Base-by-base conservation (phyloP, 2,113 vertebrate genomes). In the Actenoides lindsayi region DNA sequence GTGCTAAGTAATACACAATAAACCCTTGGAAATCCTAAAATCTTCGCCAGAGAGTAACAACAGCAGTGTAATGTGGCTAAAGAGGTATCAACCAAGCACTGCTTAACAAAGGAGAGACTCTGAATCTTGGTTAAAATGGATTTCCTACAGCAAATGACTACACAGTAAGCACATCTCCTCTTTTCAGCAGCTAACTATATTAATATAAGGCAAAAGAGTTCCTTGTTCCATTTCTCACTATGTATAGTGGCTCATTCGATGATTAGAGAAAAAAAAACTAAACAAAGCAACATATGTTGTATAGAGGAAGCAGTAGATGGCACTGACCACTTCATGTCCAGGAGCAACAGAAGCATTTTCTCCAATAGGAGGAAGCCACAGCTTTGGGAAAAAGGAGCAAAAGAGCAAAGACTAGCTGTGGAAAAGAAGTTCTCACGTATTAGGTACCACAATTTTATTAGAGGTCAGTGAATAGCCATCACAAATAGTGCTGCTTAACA, bases 11-110 rank as follows among this genome's bases (percentile, higher is more conserved):
- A 6, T 3, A 33, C 6, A 18, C 5, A 73, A 69, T 24, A 90
- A 85, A 89, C 30, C 18, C 53, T 30, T 68, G 54, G 35, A 96
- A 92, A 73, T 62, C 14, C 76, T 62, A 76, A 69, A 51, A 53
- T 5, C 42, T 76, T 31, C 51, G 62, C 35, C 27, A 65, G 33
- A 39, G n/a, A 80, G 37, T 31, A 54, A 53, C 39, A 96, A 17
- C 3, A 4, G 41, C 42, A 53, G 30, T 3, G 30, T 16, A 54
- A 35, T 25, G 28, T 18, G 35, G 15, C 48, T 60, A 48, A 84
- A 39, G 64, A 15, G 4, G 9, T 9, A 80, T 77, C 71, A 83
- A 30, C 53, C 57, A 62, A 71, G 18, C 4, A 37, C 8, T 57
- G 27, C 69, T 74, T 89, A 75, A 70, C 31, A 67, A 81, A 59